These are phyloP conservation scores for Himalopsyche kuldschensis DNA, from an alignment of 2,888 invertebrate genomes.

Conservation along the genomic window DNA sequence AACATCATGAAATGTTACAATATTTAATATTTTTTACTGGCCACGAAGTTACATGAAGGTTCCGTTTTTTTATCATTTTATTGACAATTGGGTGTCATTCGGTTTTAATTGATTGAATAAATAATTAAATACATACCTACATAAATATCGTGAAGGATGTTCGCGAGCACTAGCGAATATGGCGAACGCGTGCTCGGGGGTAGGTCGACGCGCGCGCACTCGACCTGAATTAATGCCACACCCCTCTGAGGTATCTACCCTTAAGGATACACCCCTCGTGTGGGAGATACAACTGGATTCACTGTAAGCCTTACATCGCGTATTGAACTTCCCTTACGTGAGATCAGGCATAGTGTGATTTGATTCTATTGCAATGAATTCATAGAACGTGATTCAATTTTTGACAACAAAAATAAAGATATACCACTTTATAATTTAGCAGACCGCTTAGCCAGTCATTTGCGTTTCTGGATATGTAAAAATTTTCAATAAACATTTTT, in stretches of 20 bases:
- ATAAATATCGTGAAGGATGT: background rate
- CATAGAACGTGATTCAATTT: background rate
- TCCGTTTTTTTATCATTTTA: too few species aligned
- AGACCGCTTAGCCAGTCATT: too few species aligned
- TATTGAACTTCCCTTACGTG: background rate
- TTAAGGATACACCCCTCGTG: background rate
- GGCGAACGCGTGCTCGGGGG: background rate
- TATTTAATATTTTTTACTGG: too few species aligned
- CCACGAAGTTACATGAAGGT: too few species aligned
- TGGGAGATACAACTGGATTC: background rate
- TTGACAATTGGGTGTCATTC: too few species aligned
- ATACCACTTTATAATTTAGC: too few species aligned
- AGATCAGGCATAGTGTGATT: background rate
- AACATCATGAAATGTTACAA: too few species aligned
- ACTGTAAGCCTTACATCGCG: background rate
- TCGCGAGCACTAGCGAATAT: background rate
- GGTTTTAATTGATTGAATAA: background rate
- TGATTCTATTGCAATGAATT: background rate
- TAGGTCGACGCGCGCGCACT: background rate
- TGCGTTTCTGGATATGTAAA: too few species aligned
- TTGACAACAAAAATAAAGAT: too few species aligned
- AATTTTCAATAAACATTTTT: too few species aligned
- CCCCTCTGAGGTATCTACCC: slow-evolving; percentile 17
- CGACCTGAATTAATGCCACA: slow-evolving; percentile 34
- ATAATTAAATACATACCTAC: background rate